These are phyloP conservation scores for Ianthella basta DNA, from an alignment of 37 sponge, comb jelly and placozoan genomes.

Conservation along the genomic window DNA sequence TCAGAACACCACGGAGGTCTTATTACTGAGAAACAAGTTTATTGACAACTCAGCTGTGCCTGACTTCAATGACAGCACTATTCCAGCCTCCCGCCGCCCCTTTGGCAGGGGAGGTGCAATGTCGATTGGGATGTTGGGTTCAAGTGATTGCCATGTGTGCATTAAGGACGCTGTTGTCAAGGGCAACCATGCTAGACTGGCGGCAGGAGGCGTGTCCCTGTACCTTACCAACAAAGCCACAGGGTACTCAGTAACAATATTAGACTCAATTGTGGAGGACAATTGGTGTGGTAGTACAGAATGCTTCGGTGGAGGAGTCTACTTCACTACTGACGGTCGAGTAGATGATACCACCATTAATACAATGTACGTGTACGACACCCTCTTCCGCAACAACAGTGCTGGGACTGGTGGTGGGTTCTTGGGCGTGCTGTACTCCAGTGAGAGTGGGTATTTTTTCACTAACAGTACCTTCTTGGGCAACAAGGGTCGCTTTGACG, in stretches of 20 bases:
- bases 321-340: slow-evolving; percentile 11
- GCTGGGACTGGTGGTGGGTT: slow-evolving; percentile 21
- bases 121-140: neutral
- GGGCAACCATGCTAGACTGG: neutral
- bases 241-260: neutral
- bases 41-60: neutral
- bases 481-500: neutral
- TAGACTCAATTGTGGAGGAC: neutral
- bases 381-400: neutral
- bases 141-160: neutral
- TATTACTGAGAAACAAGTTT: neutral
- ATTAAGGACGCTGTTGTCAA: slow-evolving; percentile 1
- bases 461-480: neutral
- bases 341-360: neutral
- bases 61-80: neutral
- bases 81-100: neutral
- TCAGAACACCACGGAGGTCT: neutral
- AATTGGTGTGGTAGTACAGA: neutral
- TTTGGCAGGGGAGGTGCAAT: slow-evolving; percentile 7
- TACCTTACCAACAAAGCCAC: neutral
- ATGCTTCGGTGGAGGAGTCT: slow-evolving; percentile 1
- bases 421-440: neutral
- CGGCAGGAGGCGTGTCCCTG: slow-evolving; percentile 1
- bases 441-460: neutral
- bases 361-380: neutral